Conservation (phyloP, 2,113 vertebrate species). For the Syngnathoides biaculeatus region DNA sequence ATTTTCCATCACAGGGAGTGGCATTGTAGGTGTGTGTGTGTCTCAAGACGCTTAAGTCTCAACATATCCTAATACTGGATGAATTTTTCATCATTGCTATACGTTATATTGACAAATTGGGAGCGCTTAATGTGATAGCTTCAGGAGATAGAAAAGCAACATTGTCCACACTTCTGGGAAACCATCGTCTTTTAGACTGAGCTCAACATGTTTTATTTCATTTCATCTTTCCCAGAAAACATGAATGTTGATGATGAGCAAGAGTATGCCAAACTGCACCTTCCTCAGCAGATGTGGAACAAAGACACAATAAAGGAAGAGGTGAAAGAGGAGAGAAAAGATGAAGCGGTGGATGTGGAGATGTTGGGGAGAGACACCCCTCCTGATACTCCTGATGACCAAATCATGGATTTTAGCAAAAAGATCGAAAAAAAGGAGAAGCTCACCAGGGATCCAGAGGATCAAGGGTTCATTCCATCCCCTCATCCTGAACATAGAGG, state of each 20-base stretch:
- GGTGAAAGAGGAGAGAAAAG: slow-evolving; percentile 48
- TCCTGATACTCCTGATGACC: slow-evolving; percentile 67
- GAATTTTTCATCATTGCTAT: not conserved
- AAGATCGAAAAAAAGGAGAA: slow-evolving; percentile 47
- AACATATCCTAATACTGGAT: not conserved
- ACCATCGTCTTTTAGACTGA: too few relatives aligned
- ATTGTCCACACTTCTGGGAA: too few relatives aligned
- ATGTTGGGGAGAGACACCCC: slow-evolving; percentile 67
- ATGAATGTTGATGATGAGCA: slow-evolving; percentile 13
- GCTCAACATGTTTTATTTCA: not conserved
- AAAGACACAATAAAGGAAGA: slow-evolving; percentile 32
- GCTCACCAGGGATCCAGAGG: slow-evolving; percentile 9
- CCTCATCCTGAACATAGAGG: slow-evolving; percentile 29
- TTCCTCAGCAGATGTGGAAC: slow-evolving; percentile 48
- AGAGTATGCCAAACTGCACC: slow-evolving; percentile 44
- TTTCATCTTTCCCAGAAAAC: slow-evolving; percentile 44
- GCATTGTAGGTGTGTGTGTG: slow-evolving; percentile 30
- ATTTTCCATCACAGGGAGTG: slow-evolving; percentile 69
- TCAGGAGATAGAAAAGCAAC: too few relatives aligned
- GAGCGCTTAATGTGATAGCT: too few relatives aligned
- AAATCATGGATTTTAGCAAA: slow-evolving; percentile 68
- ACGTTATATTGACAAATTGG: not conserved
- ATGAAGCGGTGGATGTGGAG: slow-evolving; percentile 67
- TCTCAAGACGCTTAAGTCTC: not conserved
- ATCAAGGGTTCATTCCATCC: slow-evolving; percentile 14